phyloP scores from a whole-genome alignment of 2,888 invertebrate species.

The Lucinisca nassula region DNA sequence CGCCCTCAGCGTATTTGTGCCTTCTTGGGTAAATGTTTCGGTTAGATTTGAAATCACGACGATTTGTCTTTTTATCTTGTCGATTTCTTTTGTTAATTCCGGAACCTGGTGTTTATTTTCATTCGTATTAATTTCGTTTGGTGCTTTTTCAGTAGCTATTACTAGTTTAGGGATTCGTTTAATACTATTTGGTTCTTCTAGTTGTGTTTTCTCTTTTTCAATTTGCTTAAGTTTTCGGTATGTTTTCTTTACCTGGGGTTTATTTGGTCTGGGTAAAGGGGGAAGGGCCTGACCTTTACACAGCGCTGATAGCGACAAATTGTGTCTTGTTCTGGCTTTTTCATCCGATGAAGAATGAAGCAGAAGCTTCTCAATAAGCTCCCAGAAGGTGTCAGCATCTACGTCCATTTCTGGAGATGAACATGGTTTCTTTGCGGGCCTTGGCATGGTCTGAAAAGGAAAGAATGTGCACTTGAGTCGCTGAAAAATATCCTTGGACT shows the following conservation, averaged over 20 bases:
- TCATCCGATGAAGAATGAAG: slow-evolving; percentile 44
- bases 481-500: too few relatives aligned
- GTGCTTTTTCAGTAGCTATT: too few relatives aligned
- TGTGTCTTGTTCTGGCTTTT: slow-evolving; percentile 37
- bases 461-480: too few relatives aligned
- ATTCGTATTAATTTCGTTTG: neutral
- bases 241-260: neutral
- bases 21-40: neutral
- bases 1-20: neutral
- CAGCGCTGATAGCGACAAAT: slow-evolving; percentile 46
- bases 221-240: neutral
- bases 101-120: neutral
- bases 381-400: slow-evolving; percentile 58
- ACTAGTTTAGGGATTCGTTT: neutral
- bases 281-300: slow-evolving; percentile 52
- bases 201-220: neutral
- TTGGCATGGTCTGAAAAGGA: too few relatives aligned
- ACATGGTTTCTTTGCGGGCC: too few relatives aligned
- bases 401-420: neutral
- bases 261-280: neutral
- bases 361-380: slow-evolving; percentile 59
- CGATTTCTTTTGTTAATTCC: neutral
- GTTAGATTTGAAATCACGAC: neutral
- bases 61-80: neutral
- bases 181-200: neutral